Percentiles rank a stretch among this genome's conserved stretches.
phyloP scores from a whole-genome alignment of 2,888 invertebrate genomes.

The Hirtodrosophila confusa region DNA sequence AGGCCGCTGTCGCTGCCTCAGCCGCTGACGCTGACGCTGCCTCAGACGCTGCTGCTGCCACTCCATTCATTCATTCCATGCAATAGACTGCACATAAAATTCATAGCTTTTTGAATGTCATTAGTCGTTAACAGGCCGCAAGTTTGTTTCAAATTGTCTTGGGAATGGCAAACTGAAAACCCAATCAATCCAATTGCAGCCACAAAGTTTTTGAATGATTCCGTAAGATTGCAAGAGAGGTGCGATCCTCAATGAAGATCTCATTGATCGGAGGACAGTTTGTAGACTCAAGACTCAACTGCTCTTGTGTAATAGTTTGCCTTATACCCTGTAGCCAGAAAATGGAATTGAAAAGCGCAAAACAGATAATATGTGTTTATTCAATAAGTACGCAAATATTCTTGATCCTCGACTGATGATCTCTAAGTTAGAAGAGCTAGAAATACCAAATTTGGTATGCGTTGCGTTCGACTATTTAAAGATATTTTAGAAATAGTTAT shows the following conservation, averaged over 20 bases:
- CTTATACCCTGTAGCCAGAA: no score
- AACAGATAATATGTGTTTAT: no score
- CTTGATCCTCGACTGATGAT: no score
- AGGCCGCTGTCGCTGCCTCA: constrained; percentile 3
- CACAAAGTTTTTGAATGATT: constrained; percentile 31
- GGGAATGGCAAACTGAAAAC: constrained; percentile 24
- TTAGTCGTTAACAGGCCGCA: constrained; percentile 74
- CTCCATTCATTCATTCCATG: constrained; percentile 49
- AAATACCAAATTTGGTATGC: no score
- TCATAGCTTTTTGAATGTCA: constrained; percentile 74
- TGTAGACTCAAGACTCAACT: no score
- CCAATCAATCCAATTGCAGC: constrained; percentile 35
- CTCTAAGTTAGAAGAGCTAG: no score
- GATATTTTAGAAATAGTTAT: no score
- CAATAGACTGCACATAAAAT: constrained; percentile 63
- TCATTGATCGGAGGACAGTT: not conserved
- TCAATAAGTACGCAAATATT: no score
- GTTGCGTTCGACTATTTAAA: no score
- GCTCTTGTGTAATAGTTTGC: no score
- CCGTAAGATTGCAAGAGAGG: not conserved
- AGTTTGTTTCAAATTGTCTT: constrained; percentile 64
- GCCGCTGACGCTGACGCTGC: constrained; percentile 5
- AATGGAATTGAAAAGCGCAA: no score
- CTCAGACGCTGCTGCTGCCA: not conserved
- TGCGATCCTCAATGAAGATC: not conserved